These are phyloP conservation scores for Diaperis boleti DNA, from an alignment of 2,888 invertebrate species.

Conservation along the genomic window DNA sequence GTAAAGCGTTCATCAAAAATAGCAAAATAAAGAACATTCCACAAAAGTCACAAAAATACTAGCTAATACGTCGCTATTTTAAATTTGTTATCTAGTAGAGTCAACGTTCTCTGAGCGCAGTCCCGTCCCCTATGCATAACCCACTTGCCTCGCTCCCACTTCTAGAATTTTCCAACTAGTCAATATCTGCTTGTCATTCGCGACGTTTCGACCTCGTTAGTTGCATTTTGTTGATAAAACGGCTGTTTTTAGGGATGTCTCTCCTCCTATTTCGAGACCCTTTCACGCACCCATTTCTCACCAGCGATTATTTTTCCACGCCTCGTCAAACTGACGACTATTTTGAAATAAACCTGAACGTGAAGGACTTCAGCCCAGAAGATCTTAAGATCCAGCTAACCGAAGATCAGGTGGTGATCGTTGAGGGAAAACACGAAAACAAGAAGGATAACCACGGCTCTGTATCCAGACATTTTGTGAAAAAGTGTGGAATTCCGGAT, in stretches of 20 bases:
- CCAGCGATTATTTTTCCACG: background rate
- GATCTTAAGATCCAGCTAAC: constrained; percentile 80
- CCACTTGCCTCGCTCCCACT: background rate
- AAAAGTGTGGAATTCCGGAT: constrained; percentile 80
- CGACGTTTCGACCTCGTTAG: background rate
- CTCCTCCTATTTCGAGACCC: background rate
- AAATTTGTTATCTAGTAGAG: too few relatives aligned
- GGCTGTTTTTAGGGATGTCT: background rate
- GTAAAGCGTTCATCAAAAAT: too few relatives aligned
- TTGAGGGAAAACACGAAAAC: constrained; percentile 84
- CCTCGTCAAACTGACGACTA: constrained; percentile 67
- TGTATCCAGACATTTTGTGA: constrained; percentile 81
- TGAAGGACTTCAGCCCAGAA: constrained; percentile 82
- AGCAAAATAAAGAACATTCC: too few relatives aligned
- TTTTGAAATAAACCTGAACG: constrained; percentile 80
- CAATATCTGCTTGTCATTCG: background rate
- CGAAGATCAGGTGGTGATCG: constrained; percentile 75
- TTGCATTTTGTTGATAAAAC: too few relatives aligned
- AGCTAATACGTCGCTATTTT: too few relatives aligned
- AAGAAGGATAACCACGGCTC: constrained; percentile 80
- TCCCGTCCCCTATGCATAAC: background rate
- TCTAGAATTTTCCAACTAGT: background rate
- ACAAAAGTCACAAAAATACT: too few relatives aligned
- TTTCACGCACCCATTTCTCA: background rate
- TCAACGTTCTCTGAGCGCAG: too few relatives aligned